Evolutionary conservation across 2,113 vertebrate species (phyloP), one percentile per base, ranked within the genome.

Genomic region (Myotis brandtii): DNA sequence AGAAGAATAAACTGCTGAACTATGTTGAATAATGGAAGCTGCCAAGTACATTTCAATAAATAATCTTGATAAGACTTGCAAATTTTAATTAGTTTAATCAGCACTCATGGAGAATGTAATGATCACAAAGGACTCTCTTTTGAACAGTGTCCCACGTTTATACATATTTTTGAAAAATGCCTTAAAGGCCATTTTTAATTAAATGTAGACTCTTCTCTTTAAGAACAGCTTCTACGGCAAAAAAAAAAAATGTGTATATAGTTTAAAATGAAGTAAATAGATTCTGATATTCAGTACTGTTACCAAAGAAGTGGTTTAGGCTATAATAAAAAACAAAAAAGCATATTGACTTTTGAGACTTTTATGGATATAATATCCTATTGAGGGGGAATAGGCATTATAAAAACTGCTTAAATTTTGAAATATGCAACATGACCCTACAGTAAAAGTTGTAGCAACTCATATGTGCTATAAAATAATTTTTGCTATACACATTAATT

Each of bases 21-120:
- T 77, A 84, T 86, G 32, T 27, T 83, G 89, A 90, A 52, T 66
- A 37, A 77, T 43, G 18, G 25, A 93, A 92, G 30, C 14, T 67
- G 64, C 43, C 77, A 88, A 93, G 64, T 48, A 79, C 13, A 75
- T 79, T 92, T 93, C 43, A 96, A 91, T 86, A 95, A 95, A 92
- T 93, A 96, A 96, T 95, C 76, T 90, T 73, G 82, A 95, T 92
- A 95, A 54, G 13, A 93, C 43, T 46, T 87, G 43, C 6, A 88
- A 21, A 91, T 95, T 97, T 95, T 95, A 97, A 97, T 62, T 62
- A 62, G 25, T 62, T 97, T 88, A 93, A 88, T 96, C 62, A 89
- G 43, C 80, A 54, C 59, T 96, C 67, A 18, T 81, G 64, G 32
- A 54, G 4, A 96, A 89, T 13, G 56, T 37, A 97, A 92, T 75